Conservation (phyloP, 2,113 vertebrate species). For the Lycocorax pyrrhopterus region DNA sequence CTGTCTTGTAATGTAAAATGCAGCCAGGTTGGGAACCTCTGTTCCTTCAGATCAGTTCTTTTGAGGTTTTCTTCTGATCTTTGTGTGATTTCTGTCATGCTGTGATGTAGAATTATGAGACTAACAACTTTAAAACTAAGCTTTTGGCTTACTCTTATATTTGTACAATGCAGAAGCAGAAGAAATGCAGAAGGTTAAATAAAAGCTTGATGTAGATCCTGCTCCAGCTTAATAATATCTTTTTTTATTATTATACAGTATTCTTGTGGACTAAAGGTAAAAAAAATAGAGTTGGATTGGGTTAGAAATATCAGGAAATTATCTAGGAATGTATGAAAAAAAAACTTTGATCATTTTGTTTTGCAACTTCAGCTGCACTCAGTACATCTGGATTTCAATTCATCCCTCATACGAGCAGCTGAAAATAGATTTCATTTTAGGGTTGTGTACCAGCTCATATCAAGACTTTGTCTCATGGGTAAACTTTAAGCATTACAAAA, state of each 20-base stretch:
- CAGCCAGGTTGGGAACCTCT: not conserved
- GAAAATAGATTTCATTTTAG: not conserved
- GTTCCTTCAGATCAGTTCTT: not conserved
- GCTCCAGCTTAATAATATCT: not conserved
- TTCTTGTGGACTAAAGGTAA: not conserved
- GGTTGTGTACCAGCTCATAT: not conserved
- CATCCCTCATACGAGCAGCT: not conserved
- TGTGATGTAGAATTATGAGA: not conserved
- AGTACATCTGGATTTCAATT: not conserved
- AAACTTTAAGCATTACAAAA: not conserved
- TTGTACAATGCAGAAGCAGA: not conserved
- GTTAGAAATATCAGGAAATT: not conserved
- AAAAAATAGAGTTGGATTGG: fast-evolving
- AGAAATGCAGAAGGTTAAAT: not conserved
- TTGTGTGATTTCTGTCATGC: not conserved
- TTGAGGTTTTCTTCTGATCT: slow-evolving; percentile 35
- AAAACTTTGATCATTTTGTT: not conserved
- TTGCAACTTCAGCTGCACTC: not conserved
- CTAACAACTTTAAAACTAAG: not conserved
- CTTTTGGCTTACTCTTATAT: not conserved
- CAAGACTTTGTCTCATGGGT: not conserved
- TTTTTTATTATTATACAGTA: not conserved
- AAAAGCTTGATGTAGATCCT: not conserved
- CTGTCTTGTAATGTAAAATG: slow-evolving; percentile 12
- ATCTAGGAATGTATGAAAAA: not conserved